These are phyloP conservation scores for Chaenocephalus aceratus DNA, from an alignment of 2,113 vertebrate species.

Conservation along the genomic window DNA sequence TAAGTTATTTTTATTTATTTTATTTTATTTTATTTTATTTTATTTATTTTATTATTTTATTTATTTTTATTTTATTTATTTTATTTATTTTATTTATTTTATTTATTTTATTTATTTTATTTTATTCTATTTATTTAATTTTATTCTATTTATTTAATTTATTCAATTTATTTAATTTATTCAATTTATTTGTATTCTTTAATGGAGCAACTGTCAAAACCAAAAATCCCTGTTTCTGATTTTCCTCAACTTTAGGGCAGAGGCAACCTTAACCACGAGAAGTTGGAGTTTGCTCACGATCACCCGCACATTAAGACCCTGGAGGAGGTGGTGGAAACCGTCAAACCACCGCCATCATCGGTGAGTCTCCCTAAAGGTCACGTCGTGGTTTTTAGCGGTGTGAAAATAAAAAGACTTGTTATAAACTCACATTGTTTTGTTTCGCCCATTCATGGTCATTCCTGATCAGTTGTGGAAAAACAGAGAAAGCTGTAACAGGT, in stretches of 20 bases:
- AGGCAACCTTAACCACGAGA: conserved; percentile 92
- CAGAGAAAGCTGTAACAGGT: conserved; percentile 55
- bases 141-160: background rate
- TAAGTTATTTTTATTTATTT: no score
- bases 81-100: no score
- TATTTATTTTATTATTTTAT: no score
- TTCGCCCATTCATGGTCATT: conserved; percentile 25
- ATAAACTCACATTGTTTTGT: conserved; percentile 41
- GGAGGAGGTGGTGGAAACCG: conserved; percentile 91
- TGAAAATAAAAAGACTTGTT: background rate
- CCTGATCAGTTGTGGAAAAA: conserved; percentile 56
- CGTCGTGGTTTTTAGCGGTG: background rate
- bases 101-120: no score
- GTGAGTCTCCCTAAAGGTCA: conserved; percentile 71
- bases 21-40: no score
- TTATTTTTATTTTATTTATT: no score
- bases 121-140: no score
- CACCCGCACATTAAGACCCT: conserved; percentile 89
- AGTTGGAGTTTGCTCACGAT: conserved; percentile 94
- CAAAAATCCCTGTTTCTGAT: no score
- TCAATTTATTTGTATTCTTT: no score
- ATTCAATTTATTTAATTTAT: background rate
- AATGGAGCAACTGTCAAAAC: no score
- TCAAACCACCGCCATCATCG: conserved; percentile 95
- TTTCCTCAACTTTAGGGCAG: conserved; percentile 84